Evolutionary conservation across 2,113 vertebrate genomes (phyloP).

Genomic region (Rhinoptilus africanus): DNA sequence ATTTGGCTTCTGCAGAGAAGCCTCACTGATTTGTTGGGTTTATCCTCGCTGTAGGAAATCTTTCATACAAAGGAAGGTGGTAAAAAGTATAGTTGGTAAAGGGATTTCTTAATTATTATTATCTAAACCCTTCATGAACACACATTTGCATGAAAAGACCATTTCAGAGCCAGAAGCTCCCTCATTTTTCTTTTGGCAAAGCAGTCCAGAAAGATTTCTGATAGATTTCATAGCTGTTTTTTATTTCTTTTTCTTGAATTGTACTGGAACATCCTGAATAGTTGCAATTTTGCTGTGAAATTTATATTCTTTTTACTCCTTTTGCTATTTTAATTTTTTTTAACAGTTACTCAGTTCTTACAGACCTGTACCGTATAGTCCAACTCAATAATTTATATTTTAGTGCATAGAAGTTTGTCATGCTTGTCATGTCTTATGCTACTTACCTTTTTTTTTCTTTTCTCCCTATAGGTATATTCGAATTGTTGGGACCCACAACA

Average conservation of each 20-base stretch:
- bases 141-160: not conserved
- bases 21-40: not conserved
- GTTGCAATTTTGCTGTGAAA: not conserved
- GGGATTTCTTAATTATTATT: not conserved
- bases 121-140: not conserved
- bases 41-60: not conserved
- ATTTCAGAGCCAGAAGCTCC: not conserved
- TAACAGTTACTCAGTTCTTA: not conserved
- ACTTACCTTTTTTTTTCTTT: not conserved
- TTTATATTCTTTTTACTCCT: not conserved
- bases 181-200: constrained; percentile 16
- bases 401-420: not conserved
- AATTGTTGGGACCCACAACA: constrained; percentile 97
- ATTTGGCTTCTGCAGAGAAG: not conserved
- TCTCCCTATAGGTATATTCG: constrained; percentile 85
- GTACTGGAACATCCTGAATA: not conserved
- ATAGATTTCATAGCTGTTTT: not conserved
- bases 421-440: not conserved
- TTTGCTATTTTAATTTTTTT: not conserved
- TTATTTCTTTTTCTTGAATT: not conserved
- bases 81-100: not conserved
- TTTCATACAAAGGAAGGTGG: not conserved
- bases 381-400: not conserved
- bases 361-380: not conserved
- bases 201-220: not conserved